phyloP scores from a whole-genome alignment of 92 coral and sea anemone genomes.

The Parazoanthus darwini region DNA sequence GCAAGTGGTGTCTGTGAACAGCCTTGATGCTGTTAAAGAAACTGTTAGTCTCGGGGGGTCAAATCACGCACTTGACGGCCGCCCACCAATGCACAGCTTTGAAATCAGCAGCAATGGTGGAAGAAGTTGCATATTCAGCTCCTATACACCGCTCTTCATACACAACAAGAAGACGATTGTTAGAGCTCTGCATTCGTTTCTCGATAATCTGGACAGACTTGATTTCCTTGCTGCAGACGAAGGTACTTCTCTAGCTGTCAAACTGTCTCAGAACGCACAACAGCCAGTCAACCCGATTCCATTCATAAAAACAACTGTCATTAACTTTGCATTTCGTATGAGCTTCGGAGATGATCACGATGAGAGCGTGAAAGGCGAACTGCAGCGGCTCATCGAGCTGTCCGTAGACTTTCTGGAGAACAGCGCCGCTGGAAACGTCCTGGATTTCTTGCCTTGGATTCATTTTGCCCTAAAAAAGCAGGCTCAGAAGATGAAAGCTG shows the following conservation, averaged over 20 bases:
- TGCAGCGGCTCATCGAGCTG: slow-evolving; percentile 51
- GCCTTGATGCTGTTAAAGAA: slow-evolving; percentile 66
- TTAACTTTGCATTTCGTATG: slow-evolving; percentile 64
- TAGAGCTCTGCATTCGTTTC: slow-evolving; percentile 71
- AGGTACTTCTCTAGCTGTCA: slow-evolving; percentile 44
- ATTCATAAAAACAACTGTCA: slow-evolving; percentile 53
- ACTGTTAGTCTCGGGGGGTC: slow-evolving; percentile 50
- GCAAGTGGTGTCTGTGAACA: slow-evolving; percentile 74
- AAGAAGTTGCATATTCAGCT: slow-evolving; percentile 81
- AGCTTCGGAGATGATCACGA: slow-evolving; percentile 80
- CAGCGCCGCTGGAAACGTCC: slow-evolving; percentile 58
- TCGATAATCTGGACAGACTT: slow-evolving; percentile 66
- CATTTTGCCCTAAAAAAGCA: slow-evolving; percentile 61
- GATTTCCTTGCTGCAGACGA: slow-evolving; percentile 66
- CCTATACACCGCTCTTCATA: slow-evolving; percentile 63
- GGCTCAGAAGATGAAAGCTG: slow-evolving; percentile 48
- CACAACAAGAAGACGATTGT: slow-evolving; percentile 70
- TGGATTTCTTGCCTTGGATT: slow-evolving; percentile 94
- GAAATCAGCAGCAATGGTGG: slow-evolving; percentile 63
- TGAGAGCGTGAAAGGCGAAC: slow-evolving; percentile 45
- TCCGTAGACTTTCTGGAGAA: slow-evolving; percentile 72
- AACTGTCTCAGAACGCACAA: slow-evolving; percentile 33
- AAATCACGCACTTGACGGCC: slow-evolving; percentile 66
- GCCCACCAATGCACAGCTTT: slow-evolving; percentile 75
- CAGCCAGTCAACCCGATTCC: slow-evolving; percentile 72